Base-by-base conservation (phyloP, 2,113 vertebrate species). In the Sinocyclocheilus rhinocerous region DNA sequence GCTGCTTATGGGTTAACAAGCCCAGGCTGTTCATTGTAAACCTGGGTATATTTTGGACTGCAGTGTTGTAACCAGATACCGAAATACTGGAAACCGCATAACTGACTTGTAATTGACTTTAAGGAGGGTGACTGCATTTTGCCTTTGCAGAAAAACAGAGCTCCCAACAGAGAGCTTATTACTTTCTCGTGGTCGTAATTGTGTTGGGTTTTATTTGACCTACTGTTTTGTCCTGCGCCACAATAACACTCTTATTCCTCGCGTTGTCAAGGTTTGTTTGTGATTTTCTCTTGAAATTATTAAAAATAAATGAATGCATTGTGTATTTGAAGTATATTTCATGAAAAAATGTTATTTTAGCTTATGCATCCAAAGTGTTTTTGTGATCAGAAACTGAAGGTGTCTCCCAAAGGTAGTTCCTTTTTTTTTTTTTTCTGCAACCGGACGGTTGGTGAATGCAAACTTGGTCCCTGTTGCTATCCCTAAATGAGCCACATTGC, bases 121-220 rank as follows among this genome's bases (percentile, higher is more conserved):
- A 72, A 86, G 85, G 78, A 81, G 85, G 85, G 79, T 75, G 65
- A 33, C 84, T 85, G 84, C 48, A 22, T 85, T 80, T 85, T 20
- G 22, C 85, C n/a, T 61, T 59, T 76, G 11, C 87, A 82, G 36
- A 67, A 84, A 84, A 81, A 76, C 85, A 83, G 75, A 86, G 61
- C 81, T 76, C 72, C 61, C 75, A 85, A 29, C 85, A 84, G 85
- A 73, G 67, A 65, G 73, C 86, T 86, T 85, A 81, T 85, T 83
- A 81, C 89, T 86, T 87, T 86, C 83, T 78, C 84, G 75, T 87
- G 85, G 73, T 84, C 33, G 50, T 87, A 85, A 81, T 88, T 89
- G 83, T 29, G 67, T 81, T 81, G 24, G 69, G 84, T 85, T 88
- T 67, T 76, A 81, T 75, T 85, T 84, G 79, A 88, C 87, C 76